Conservation (phyloP, 2,797 vertebrate genomes). For the Corythornis leucogaster region DNA sequence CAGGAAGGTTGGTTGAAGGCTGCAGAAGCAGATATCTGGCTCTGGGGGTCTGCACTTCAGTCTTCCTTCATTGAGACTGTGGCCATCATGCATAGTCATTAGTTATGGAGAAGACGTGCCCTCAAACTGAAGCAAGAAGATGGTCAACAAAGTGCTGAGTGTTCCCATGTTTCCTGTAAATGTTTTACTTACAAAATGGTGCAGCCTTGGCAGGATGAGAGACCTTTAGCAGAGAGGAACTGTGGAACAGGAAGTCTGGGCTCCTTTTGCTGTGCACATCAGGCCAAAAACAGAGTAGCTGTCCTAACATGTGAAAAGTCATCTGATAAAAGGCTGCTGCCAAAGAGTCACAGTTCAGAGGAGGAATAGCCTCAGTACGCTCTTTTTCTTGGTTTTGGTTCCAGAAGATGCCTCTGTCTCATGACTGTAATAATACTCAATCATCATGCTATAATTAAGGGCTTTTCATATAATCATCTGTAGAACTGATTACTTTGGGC, state of each 20-base stretch:
- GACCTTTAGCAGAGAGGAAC: conserved; percentile 15
- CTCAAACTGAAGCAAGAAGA: neutral
- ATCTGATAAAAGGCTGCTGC: neutral
- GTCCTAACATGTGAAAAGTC: conserved; percentile 25
- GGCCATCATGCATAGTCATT: accelerated
- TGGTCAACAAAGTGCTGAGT: neutral
- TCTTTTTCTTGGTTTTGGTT: conserved; percentile 37
- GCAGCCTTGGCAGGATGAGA: neutral
- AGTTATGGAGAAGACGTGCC: neutral
- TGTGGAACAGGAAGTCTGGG: conserved; percentile 31
- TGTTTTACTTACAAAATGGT: accelerated
- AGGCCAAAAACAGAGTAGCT: conserved; percentile 10
- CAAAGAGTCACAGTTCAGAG: neutral
- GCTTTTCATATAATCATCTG: conserved; percentile 55
- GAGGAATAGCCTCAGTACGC: neutral
- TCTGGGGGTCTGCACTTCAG: neutral
- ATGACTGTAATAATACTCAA: conserved; percentile 52
- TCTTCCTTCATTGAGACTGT: neutral
- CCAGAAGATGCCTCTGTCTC: conserved; percentile 45
- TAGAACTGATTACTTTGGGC: conserved; percentile 56
- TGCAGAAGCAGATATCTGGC: neutral
- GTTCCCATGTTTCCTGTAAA: neutral
- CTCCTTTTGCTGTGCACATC: neutral
- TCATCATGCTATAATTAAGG: conserved; percentile 63
- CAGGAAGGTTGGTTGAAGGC: neutral